Base-by-base conservation (phyloP, 2,113 vertebrate genomes). In the Egretta garzetta region DNA sequence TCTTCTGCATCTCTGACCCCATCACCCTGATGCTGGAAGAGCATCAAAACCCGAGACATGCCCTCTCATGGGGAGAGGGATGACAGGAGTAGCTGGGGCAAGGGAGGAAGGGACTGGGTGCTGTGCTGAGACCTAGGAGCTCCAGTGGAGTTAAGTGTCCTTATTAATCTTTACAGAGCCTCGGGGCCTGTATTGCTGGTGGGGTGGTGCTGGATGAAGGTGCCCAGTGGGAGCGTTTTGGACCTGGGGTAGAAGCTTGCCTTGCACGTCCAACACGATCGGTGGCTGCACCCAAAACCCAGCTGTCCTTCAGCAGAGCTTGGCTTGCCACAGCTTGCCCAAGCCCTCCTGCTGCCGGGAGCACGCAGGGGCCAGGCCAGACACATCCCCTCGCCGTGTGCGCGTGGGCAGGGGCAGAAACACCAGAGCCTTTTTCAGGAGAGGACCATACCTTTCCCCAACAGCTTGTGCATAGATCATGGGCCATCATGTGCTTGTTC, bases 301-400 rank as follows among this genome's bases (percentile, higher is more conserved):
- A 50, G 49, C 75, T 86, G 55, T 80, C 28, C 55, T 73, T 49
- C 53, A 7, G 74, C 39, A 66, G 77, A 53, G 21, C 28, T 76
- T 47, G 52, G 27, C 58, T 39, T 79, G 66, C 53, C 24, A 15
- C 21, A 26, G 77, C 64, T 53, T 47, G 73, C 39, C 59, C 4
- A 2, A 24, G 67, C 41, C n/a, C 26, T 55, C 28, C 59, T 33
- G 67, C 47, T 62, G 71, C 64, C 3, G 1, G 39, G 47, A 80
- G 27, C 53, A 13, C 0, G 4, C n/a, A 13, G 41, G 59, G 45
- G 24, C 80, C 3, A 0, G 67, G 39, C 39, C 41, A 26, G 67
- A 32, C 62, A 22, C 1, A 1, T 74, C 55, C 55, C 67, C 24
- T 66, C 0, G 1, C 52, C 1, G 1, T 8, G 10, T n/a, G 21